Percentiles rank a stretch among this genome's conserved stretches.
Evolutionary conservation across 2,113 vertebrate genomes (phyloP).

Genomic region (Pseudorasbora parva): DNA sequence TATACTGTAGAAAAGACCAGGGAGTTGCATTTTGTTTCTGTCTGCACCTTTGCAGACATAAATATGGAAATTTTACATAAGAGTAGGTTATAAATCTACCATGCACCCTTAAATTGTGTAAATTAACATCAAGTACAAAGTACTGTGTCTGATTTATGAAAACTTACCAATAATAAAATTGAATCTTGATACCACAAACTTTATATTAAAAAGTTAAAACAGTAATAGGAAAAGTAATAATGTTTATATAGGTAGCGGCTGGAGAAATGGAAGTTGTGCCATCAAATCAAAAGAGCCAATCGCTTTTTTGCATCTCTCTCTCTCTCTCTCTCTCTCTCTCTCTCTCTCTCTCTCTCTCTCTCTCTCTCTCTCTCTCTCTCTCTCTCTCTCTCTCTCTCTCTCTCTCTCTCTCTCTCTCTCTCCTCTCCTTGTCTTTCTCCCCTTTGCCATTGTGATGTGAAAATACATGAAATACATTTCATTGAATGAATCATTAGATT

Average conservation of each 20-base stretch:
- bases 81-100: not conserved
- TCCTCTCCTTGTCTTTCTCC: not conserved
- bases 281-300: not conserved
- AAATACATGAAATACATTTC: not conserved
- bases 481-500: not conserved
- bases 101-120: not conserved
- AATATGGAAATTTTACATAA: not conserved
- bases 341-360: too few species aligned
- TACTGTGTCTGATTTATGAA: not conserved
- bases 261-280: not conserved
- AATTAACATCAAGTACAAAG: not conserved
- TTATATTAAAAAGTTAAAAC: too few species aligned
- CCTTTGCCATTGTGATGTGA: not conserved
- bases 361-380: not conserved
- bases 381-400: too few species aligned
- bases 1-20: not conserved
- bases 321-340: not conserved
- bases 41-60: not conserved
- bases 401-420: not conserved
- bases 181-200: not conserved
- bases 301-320: too few species aligned
- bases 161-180: not conserved
- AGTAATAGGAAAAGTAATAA: too few species aligned
- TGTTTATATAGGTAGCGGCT: not conserved
- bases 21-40: not conserved